Base-by-base conservation (phyloP, 2,888 invertebrate genomes). In the Dolomedes plantarius region DNA sequence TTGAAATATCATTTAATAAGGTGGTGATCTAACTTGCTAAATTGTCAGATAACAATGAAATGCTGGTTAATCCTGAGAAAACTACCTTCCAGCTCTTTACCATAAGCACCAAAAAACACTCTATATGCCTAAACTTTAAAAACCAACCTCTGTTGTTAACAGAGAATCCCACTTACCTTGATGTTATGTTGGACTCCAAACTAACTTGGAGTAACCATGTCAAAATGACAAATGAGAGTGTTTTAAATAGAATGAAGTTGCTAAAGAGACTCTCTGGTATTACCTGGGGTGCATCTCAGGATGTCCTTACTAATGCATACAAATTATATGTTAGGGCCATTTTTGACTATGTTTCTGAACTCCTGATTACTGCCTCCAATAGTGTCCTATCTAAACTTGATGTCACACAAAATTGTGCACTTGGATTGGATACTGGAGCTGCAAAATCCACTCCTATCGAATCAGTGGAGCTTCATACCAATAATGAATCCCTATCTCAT, bases 391-490 rank as follows among this genome's bases (percentile, higher is more conserved):
- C 5, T 29, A 32, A 32, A 68, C 68, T 32, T 16, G 32, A 68
- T 19, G n/a, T 68, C 1, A 36, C 23, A 13, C 23, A 32, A n/a
- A 68, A 68, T 16, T n/a, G 31, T 5, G 36, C 68, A 32, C 19
- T 68, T n/a, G 27, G 36, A 32, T 36, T 68, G 6, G 36, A 68
- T 6, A 68, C 68, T 68, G 68, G 68, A 32, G 31, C 32, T 31
- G 68, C 32, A n/a, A 16, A 19, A 13, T 68, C 68, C 19, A 68
- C 68, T 29, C 68, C 19, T 68, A 36, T 68, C 32, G 31, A 68
- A 68, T n/a, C 68, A 9, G 50, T 50, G 50, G 50, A 50, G 16
- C 9, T 9, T 9, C 50, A 5, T 16, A 50, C 5, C 16, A 19
- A 50, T 5, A 9, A 50, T 5, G 7, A 5, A 5, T 6, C 6